phyloP scores from a whole-genome alignment of 2,797 vertebrate genomes.

The Pangasius larnaudii region DNA sequence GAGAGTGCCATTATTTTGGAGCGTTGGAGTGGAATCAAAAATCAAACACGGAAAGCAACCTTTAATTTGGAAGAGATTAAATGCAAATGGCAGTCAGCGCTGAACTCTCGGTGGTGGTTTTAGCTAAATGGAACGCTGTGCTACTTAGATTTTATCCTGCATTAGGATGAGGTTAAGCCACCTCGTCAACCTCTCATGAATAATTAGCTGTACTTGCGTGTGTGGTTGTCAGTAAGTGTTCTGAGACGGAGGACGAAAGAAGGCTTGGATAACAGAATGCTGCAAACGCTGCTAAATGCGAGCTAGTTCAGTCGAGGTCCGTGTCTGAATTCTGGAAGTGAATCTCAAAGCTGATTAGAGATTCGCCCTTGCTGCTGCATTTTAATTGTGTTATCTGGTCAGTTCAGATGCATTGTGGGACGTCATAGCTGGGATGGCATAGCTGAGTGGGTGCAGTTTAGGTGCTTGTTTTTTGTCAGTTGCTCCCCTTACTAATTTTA shows the following conservation, averaged over 20 bases:
- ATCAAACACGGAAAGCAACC: constrained; percentile 36
- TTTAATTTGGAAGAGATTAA: constrained; percentile 60
- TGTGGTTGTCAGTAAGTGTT: constrained; percentile 34
- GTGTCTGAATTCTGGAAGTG: constrained; percentile 9
- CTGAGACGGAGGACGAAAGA: constrained; percentile 26
- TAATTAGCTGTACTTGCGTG: constrained; percentile 54
- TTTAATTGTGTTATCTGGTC: background rate
- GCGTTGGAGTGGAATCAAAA: constrained; percentile 31
- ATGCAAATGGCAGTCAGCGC: constrained; percentile 43
- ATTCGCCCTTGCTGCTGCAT: background rate
- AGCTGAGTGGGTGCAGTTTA: background rate
- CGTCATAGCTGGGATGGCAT: background rate
- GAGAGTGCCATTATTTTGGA: constrained; percentile 20
- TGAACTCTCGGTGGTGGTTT: constrained; percentile 41
- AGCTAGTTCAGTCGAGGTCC: background rate
- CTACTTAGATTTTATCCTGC: constrained; percentile 56
- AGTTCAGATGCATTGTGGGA: background rate
- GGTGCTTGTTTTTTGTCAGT: background rate
- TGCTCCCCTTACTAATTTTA: background rate
- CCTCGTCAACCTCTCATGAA: constrained; percentile 59
- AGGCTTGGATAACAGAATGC: constrained; percentile 20
- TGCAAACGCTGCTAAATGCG: constrained; percentile 25
- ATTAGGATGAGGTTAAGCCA: constrained; percentile 61
- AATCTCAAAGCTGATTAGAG: constrained; percentile 19
- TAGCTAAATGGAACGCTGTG: constrained; percentile 36